These are phyloP conservation scores for Apostichopus leukothele DNA, from an alignment of 53 echinoderm and acorn worm genomes.

Conservation along the genomic window DNA sequence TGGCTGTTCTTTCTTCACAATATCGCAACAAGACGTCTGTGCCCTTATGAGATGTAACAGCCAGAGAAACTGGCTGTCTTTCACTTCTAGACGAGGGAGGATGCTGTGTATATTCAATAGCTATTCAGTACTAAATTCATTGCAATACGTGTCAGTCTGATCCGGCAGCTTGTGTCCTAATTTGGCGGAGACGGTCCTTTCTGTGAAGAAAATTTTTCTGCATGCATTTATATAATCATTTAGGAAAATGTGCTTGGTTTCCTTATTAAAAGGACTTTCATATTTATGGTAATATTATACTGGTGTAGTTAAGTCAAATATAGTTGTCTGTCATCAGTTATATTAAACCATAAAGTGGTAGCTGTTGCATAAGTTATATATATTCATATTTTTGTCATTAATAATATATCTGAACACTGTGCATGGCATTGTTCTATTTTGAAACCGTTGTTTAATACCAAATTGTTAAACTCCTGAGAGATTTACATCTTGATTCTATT, in stretches of 20 bases:
- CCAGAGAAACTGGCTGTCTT: not conserved
- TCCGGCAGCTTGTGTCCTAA: too few species aligned
- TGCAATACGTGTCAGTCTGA: slow-evolving; percentile 4
- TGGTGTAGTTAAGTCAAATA: too few species aligned
- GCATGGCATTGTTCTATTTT: too few species aligned
- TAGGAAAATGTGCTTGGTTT: not conserved
- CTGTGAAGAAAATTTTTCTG: not conserved
- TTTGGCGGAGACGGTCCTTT: not conserved
- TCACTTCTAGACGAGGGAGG: not conserved
- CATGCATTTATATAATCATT: slow-evolving; percentile 1
- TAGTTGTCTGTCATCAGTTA: too few species aligned
- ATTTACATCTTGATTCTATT: too few species aligned
- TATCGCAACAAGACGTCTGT: not conserved
- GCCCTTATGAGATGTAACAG: not conserved
- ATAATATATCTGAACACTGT: too few species aligned
- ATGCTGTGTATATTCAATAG: not conserved
- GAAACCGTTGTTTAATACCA: too few species aligned
- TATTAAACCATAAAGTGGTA: too few species aligned
- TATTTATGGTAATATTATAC: not conserved
- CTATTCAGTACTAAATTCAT: not conserved
- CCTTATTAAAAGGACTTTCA: not conserved
- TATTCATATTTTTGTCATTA: too few species aligned
- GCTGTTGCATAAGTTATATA: too few species aligned
- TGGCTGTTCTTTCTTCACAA: not conserved
- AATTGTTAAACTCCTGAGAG: too few species aligned